Percentiles rank a stretch among this genome's conserved stretches.
These are phyloP conservation scores for Malacosoma neustria DNA, from an alignment of 2,888 invertebrate genomes.

Conservation along the genomic window DNA sequence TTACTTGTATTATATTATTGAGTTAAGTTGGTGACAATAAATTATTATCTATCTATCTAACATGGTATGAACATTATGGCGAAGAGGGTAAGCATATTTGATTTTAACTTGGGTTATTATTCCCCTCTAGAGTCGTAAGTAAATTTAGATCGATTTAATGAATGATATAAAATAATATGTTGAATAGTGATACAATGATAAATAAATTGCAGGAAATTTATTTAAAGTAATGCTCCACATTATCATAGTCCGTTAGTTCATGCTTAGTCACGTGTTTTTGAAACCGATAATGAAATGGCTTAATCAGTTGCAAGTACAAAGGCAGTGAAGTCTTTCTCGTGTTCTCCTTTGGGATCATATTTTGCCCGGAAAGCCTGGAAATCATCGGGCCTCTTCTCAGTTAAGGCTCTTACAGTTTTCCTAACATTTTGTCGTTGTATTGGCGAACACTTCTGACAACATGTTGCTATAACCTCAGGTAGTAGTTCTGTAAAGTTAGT, in stretches of 20 bases:
- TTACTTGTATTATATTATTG: no score
- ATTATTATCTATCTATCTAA: no score
- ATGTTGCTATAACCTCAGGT: conserved; percentile 48
- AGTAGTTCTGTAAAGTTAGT: conserved; percentile 33
- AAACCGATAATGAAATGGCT: conserved; percentile 10
- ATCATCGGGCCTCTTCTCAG: conserved; percentile 36
- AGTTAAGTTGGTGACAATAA: no score
- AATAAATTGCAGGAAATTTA: not conserved
- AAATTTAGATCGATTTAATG: no score
- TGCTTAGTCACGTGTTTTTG: not conserved
- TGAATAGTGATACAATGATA: no score
- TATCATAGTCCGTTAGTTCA: conserved; percentile 9
- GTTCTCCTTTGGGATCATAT: conserved; percentile 48
- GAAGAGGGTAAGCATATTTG: no score
- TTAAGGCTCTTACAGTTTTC: conserved; percentile 43
- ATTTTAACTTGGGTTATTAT: no score
- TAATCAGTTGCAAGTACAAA: conserved; percentile 33
- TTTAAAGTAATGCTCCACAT: conserved; percentile 36
- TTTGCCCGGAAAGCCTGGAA: conserved; percentile 37
- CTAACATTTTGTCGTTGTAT: conserved; percentile 37
- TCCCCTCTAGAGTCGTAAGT: no score
- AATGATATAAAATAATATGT: no score
- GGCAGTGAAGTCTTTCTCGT: conserved; percentile 38
- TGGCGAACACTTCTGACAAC: conserved; percentile 47
- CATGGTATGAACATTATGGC: no score